phyloP scores from a whole-genome alignment of 2,888 invertebrate species.

The Lasioglossum oenotherae region DNA sequence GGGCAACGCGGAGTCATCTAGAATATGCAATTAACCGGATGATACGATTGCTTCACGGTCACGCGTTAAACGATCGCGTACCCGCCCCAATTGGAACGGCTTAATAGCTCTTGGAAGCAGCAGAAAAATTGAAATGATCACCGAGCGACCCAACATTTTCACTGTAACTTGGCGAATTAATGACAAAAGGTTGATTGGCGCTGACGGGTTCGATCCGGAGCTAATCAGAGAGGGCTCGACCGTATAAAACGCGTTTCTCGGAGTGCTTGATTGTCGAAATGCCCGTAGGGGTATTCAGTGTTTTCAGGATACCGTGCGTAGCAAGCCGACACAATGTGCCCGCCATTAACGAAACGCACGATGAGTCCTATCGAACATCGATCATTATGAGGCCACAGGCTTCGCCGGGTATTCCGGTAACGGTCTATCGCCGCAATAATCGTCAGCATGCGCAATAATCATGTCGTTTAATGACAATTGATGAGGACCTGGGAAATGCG shows the following conservation, averaged over 20 bases:
- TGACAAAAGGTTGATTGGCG: background rate
- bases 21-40: constrained; percentile 25
- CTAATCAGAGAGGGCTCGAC: background rate
- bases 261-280: constrained; percentile 78
- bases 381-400: constrained; percentile 74
- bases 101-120: background rate
- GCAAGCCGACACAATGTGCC: constrained; percentile 64
- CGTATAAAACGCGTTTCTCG: constrained; percentile 45
- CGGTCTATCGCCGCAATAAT: constrained; percentile 79
- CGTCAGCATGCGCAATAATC: constrained; percentile 80
- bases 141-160: background rate
- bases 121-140: constrained; percentile 21
- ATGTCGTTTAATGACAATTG: constrained; percentile 83
- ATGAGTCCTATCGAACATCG: constrained; percentile 75
- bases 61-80: constrained; percentile 32
- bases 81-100: constrained; percentile 12
- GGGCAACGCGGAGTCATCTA: constrained; percentile 40
- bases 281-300: constrained; percentile 62
- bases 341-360: constrained; percentile 76
- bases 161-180: constrained; percentile 14
- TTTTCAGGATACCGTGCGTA: constrained; percentile 63
- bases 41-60: constrained; percentile 28
- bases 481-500: constrained; percentile 79
- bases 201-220: background rate
- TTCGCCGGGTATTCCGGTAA: constrained; percentile 75